Percentiles rank a stretch among this genome's conserved stretches.
phyloP scores from a whole-genome alignment of 2,888 invertebrate genomes.

The Hylaea fasciaria region DNA sequence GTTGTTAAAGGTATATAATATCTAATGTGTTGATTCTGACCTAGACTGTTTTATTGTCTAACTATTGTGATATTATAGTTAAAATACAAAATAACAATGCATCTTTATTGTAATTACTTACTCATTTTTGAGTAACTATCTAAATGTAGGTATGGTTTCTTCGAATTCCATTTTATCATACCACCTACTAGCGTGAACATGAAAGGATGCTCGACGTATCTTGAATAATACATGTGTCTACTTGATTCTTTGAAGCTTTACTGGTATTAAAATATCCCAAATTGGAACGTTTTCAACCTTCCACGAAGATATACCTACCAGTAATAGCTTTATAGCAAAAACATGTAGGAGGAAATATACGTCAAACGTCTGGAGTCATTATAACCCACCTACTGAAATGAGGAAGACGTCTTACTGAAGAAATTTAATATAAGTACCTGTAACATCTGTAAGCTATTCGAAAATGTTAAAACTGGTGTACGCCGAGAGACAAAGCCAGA shows the following conservation, averaged over 20 bases:
- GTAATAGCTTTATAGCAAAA: slow-evolving; percentile 7
- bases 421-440: no score
- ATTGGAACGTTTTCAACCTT: slow-evolving; percentile 6
- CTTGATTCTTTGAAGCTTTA: slow-evolving; percentile 19
- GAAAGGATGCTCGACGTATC: slow-evolving; percentile 1
- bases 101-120: background rate
- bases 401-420: no score
- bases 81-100: background rate
- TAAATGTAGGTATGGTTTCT: slow-evolving; percentile 2
- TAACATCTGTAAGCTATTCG: no score
- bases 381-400: background rate
- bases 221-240: slow-evolving; percentile 13
- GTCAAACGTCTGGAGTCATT: background rate
- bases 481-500: slow-evolving; percentile 22
- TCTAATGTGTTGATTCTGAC: no score
- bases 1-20: no score
- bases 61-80: no score
- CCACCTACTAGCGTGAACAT: slow-evolving; percentile 9
- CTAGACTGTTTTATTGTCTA: no score
- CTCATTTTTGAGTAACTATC: background rate
- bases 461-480: background rate
- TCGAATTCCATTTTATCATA: slow-evolving; percentile 7
- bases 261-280: slow-evolving; percentile 10
- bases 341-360: background rate
- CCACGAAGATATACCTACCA: background rate